phyloP scores from a whole-genome alignment of 2,113 vertebrate genomes.

The Benitochromis conjunctus region DNA sequence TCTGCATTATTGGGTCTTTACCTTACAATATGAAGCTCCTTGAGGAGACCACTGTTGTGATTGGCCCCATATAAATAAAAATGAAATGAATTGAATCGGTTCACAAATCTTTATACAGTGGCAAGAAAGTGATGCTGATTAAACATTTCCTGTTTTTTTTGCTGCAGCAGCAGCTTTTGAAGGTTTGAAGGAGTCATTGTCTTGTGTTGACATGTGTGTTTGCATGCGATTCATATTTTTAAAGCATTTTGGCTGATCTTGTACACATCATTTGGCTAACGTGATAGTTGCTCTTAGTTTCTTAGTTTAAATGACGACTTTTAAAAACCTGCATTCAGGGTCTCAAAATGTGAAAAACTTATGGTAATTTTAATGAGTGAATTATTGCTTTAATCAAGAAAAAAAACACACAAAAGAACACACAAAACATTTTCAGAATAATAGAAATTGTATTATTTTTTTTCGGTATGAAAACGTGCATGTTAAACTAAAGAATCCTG shows the following conservation, averaged over 20 bases:
- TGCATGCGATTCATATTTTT: neutral
- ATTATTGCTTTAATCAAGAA: neutral
- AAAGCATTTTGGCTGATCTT: neutral
- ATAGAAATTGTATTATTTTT: neutral
- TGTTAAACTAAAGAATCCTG: neutral
- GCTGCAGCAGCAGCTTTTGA: neutral
- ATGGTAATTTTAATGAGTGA: neutral
- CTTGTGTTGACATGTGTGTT: neutral
- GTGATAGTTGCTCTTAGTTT: neutral
- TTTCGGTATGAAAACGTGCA: neutral
- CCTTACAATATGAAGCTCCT: neutral
- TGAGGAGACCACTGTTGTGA: neutral
- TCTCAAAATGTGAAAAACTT: neutral
- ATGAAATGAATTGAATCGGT: neutral
- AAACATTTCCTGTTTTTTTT: neutral
- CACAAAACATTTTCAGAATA: neutral
- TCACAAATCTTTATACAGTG: neutral
- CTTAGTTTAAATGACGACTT: accelerated
- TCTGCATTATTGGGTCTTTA: neutral
- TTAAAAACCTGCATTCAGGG: neutral
- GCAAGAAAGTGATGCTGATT: neutral
- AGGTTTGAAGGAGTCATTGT: neutral
- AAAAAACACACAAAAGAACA: neutral
- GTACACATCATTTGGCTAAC: neutral
- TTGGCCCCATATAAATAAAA: neutral